These are phyloP conservation scores for Artibeus jamaicensis DNA, from an alignment of 2,797 vertebrate species.

Conservation along the genomic window DNA sequence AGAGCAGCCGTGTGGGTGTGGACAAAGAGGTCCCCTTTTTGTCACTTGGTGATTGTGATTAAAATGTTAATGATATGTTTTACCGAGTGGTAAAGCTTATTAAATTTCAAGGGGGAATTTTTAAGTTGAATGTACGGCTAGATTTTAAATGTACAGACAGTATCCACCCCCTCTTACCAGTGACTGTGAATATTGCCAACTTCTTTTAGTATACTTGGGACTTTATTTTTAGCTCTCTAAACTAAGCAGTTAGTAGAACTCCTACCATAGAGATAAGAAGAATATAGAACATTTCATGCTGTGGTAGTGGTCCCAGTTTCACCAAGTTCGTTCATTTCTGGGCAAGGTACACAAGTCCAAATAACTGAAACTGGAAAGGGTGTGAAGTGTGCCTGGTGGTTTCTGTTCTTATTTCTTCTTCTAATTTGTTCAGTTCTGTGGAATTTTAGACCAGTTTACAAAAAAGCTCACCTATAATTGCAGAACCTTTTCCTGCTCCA, in stretches of 20 bases:
- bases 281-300: slow-evolving; percentile 24
- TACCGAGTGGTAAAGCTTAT: not conserved
- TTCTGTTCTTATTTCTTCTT: slow-evolving; percentile 52
- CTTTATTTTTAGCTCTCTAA: slow-evolving; percentile 57
- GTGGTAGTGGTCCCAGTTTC: not conserved
- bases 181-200: not conserved
- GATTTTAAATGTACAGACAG: not conserved
- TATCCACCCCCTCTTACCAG: not conserved
- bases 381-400: not conserved
- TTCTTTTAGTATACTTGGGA: not conserved
- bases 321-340: slow-evolving; percentile 17
- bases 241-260: slow-evolving; percentile 52
- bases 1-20: not conserved
- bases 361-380: slow-evolving; percentile 47
- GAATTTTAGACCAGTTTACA: slow-evolving; percentile 43
- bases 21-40: not conserved
- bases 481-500: slow-evolving; percentile 21
- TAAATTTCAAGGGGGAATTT: slow-evolving; percentile 37
- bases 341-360: slow-evolving; percentile 33
- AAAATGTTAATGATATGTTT: slow-evolving; percentile 11
- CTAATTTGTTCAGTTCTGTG: slow-evolving; percentile 56
- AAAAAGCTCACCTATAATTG: not conserved
- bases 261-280: slow-evolving; percentile 13
- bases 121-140: not conserved
- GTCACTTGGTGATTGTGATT: not conserved